phyloP scores from a whole-genome alignment of 2,888 invertebrate species.

The Torymus aiolomorphi region DNA sequence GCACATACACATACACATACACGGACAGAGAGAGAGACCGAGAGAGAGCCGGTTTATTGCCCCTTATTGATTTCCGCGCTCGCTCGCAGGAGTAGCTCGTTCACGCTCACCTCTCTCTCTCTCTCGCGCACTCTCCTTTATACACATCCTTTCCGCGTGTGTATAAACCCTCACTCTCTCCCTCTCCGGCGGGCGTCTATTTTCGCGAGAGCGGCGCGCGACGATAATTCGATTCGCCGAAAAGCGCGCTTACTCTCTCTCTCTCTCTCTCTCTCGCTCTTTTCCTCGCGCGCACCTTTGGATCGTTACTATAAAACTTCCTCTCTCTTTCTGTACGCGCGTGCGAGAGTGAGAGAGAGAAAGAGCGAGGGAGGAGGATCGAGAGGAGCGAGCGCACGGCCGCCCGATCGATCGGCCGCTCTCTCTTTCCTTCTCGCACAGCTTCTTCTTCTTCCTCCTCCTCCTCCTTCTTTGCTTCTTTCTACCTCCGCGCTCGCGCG shows the following conservation, averaged over 20 bases:
- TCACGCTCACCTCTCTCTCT: background rate
- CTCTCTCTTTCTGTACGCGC: too few relatives aligned
- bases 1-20: too few relatives aligned
- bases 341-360: too few relatives aligned
- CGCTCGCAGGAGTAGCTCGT: conserved; percentile 14
- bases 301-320: too few relatives aligned
- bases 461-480: background rate
- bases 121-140: conserved; percentile 6
- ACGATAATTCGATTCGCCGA: too few relatives aligned
- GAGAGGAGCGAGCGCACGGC: background rate
- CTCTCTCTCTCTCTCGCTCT: background rate
- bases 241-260: background rate
- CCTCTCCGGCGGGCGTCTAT: too few relatives aligned
- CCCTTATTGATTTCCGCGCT: conserved; percentile 39
- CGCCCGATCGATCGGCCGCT: background rate
- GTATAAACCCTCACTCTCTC: too few relatives aligned
- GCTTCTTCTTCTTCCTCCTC: background rate
- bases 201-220: too few relatives aligned
- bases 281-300: background rate
- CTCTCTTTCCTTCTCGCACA: background rate
- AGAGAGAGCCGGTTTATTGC: conserved; percentile 32
- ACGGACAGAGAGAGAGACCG: too few relatives aligned
- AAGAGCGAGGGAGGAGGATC: too few relatives aligned
- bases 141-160: too few relatives aligned
- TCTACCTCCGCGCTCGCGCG: background rate